These are phyloP conservation scores for Buphagus erythrorhynchus DNA, from an alignment of 2,797 vertebrate genomes.

Conservation along the genomic window DNA sequence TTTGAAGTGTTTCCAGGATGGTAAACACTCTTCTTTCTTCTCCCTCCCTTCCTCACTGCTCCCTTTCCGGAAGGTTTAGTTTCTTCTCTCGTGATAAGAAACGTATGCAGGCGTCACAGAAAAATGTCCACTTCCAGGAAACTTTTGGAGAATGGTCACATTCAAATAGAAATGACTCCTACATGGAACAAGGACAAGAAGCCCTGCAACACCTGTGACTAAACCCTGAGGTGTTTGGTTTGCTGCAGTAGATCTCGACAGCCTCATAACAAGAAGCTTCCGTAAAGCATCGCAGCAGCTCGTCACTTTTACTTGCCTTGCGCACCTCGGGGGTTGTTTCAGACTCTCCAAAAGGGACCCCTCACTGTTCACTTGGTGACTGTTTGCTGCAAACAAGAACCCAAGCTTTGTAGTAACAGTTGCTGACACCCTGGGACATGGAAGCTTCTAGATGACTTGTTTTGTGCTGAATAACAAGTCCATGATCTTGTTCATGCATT, in stretches of 20 bases:
- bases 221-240: background rate
- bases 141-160: slow-evolving; percentile 84
- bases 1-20: background rate
- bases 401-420: slow-evolving; percentile 32
- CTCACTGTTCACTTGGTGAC: slow-evolving; percentile 24
- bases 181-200: slow-evolving; percentile 95
- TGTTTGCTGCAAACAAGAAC: slow-evolving; percentile 34
- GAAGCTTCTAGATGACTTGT: slow-evolving; percentile 56
- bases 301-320: background rate
- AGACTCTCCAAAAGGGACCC: background rate
- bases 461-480: slow-evolving; percentile 58
- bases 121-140: slow-evolving; percentile 73
- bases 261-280: background rate
- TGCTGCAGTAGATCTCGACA: background rate
- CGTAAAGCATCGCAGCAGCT: background rate
- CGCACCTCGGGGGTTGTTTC: background rate
- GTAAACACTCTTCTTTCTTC: background rate
- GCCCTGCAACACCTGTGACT: slow-evolving; percentile 93
- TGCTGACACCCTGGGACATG: slow-evolving; percentile 21
- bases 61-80: slow-evolving; percentile 87
- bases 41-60: background rate
- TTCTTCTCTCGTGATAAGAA: slow-evolving; percentile 97
- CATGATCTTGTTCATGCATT: slow-evolving; percentile 46
- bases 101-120: slow-evolving; percentile 79
- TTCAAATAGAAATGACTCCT: slow-evolving; percentile 82